Evolutionary conservation across 2,888 invertebrate genomes (phyloP), one percentile per base, ranked within the genome.

Genomic region (Hetaerina titia): DNA sequence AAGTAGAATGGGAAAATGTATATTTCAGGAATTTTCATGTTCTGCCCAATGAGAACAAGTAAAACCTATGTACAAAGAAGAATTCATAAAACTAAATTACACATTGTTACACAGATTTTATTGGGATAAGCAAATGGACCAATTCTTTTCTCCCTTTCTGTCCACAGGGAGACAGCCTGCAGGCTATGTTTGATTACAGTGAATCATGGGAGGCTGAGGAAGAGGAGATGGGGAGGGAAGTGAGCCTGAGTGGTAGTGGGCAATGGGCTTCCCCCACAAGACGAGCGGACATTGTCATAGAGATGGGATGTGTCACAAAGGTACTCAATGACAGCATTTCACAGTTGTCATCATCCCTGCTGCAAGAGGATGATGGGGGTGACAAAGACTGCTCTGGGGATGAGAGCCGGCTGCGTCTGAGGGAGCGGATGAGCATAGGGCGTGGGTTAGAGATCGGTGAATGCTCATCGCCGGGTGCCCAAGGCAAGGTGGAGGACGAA

Each of bases 321-420:
- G 96, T 96, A 58, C 95, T 97, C 25, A 97, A 96, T 94, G 96
- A 96, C 89, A 97, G 96, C 95, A 95, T 96, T 15, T 96, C 96
- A 95, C 96, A 96, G n/a, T 95, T 96, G 90, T 96, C 96, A 5
- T 88, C 96, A 69, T 96, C 96, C n/a, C 95, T 96, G 6, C 96
- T 96, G 31, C 95, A 96, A 31, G 95, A 69, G 31, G 64, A 64
- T 45, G 92, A 92, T 56, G 19, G 15, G 17, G 45, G 90, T 17
- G 45, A 31, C 11, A 89, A 57, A 13, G 58, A 58, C 31, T 63
- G 64, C n/a, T 25, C 56, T 17, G 90, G 58, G 11, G 87, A 89
- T 19, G 22, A 60, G 63, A 56, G n/a, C 17, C 58, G 45, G 56
- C 45, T 25, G 57, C 13, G 58, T 4, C 45, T 74, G 63, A 19